Base-by-base conservation (phyloP, 2,888 invertebrate genomes). In the Uropetala carovei region DNA sequence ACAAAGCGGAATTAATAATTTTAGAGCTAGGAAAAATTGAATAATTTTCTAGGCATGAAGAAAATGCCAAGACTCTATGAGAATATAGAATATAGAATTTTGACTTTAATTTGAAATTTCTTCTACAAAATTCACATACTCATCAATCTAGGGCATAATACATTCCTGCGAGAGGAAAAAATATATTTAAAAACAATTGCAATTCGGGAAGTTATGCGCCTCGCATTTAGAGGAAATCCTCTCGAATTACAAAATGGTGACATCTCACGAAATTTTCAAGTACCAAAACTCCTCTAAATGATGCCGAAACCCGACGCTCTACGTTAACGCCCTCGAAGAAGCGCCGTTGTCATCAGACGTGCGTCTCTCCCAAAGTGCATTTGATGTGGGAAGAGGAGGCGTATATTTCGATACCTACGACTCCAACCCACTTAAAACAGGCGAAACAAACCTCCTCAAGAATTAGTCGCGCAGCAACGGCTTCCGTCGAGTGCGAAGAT, bases 331-430 rank as follows among this genome's bases (percentile, higher is more conserved):
- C 68, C 89, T 64, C 56, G n/a, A 43, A 11, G 68, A 57, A 11
- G 56, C 18, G 43, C 43, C 75, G 89, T 27, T 43, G 43, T 89
- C 89, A 89, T 89, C 16, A 68, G 89, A 89, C 60, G 89, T 64
- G 18, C 86, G 27, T 30, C 60, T 64, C 60, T 60, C 59, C 18
- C 64, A 59, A 89, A 89, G 89, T 64, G 89, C 64, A 68, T 89
- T 30, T 89, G 89, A 60, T 64, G 43, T 30, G 30, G 7, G n/a
- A 59, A 60, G 89, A 14, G 14, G n/a, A 16, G 83, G 56, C 83
- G 43, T 83, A 57, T 11, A 13, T 83, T 13, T 82, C 13, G 13
- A 83, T 18, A n/a, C n/a, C n/a, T 8, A 18, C 83, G 13, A 43
- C 43, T 13, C n/a, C 82, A 82, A 13, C 30, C 27, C 83, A 18